These are phyloP conservation scores for Gila orcuttii DNA, from an alignment of 2,113 vertebrate genomes.

Conservation along the genomic window DNA sequence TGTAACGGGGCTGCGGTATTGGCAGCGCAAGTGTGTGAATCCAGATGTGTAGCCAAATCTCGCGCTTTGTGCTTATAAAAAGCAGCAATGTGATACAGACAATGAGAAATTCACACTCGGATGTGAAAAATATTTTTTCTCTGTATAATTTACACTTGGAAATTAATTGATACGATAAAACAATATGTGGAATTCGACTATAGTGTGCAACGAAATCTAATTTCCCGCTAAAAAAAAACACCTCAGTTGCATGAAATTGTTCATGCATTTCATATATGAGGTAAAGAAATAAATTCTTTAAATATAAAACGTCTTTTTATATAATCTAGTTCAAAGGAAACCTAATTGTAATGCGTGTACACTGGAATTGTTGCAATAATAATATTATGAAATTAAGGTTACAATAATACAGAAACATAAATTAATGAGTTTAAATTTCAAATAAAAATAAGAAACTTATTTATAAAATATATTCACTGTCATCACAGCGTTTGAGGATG, in stretches of 20 bases:
- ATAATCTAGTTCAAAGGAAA: not conserved
- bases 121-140: slow-evolving; percentile 10
- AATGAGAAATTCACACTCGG: not conserved
- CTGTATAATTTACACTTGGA: not conserved
- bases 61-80: not conserved
- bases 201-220: not conserved
- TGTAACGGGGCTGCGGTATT: slow-evolving; percentile 62
- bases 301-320: not conserved
- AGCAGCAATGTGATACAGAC: not conserved
- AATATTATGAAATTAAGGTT: not conserved
- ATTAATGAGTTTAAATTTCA: not conserved
- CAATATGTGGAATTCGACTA: not conserved
- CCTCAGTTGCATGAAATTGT: not conserved
- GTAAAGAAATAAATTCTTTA: not conserved
- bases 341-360: not conserved
- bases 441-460: not conserved
- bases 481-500: not conserved
- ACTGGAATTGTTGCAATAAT: not conserved
- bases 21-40: slow-evolving; percentile 54
- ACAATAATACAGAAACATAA: not conserved
- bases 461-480: not conserved
- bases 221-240: not conserved
- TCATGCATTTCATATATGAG: not conserved
- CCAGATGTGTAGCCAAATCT: slow-evolving; percentile 71
- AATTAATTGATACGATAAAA: slow-evolving; percentile 4